Evolutionary conservation across 2,113 vertebrate species (phyloP).

Genomic region (Felis chaus): DNA sequence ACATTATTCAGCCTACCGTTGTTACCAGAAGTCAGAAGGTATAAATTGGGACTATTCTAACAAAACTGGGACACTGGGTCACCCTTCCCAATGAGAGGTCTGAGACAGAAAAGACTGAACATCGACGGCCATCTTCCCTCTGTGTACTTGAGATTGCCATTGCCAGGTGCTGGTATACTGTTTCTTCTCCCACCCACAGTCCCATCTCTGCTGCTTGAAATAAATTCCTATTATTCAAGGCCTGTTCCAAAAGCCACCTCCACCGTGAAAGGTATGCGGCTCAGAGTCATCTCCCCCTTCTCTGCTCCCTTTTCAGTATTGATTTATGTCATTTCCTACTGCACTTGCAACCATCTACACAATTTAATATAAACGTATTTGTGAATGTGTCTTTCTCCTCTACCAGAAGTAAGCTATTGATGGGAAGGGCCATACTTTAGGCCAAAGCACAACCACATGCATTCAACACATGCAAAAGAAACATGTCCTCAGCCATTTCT

Average conservation of each 20-base stretch:
- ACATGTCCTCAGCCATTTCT: background rate
- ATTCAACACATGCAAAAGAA: background rate
- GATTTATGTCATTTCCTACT: background rate
- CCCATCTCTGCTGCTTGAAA: constrained; percentile 1
- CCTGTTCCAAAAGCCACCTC: background rate
- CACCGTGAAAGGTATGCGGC: background rate
- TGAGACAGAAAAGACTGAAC: background rate
- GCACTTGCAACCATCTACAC: background rate
- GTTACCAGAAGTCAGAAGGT: background rate
- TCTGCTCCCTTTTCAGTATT: background rate
- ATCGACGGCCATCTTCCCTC: background rate
- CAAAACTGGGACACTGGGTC: background rate
- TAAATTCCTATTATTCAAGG: background rate
- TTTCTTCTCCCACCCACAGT: background rate
- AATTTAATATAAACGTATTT: background rate
- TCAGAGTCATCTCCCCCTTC: background rate
- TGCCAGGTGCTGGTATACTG: background rate
- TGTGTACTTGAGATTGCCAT: background rate
- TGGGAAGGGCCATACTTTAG: background rate
- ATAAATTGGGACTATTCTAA: background rate
- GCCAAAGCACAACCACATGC: background rate
- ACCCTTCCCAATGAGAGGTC: background rate
- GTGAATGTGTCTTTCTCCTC: background rate
- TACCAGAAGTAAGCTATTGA: background rate
- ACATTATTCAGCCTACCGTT: background rate